Percentiles rank a stretch among this genome's conserved stretches.
These are phyloP conservation scores for Deilephila porcellus DNA, from an alignment of 2,888 invertebrate species.

Conservation along the genomic window DNA sequence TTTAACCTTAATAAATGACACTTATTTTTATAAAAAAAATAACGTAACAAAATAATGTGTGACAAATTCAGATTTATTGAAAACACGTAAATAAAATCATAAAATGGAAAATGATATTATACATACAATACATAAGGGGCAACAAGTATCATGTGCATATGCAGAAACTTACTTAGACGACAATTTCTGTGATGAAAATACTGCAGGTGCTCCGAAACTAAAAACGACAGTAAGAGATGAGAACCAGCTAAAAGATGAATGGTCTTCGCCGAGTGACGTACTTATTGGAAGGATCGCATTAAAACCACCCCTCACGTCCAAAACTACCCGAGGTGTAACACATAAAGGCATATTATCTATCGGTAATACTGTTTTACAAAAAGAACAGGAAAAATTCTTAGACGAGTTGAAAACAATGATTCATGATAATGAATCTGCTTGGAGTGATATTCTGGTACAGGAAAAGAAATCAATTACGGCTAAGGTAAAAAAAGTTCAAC, in stretches of 20 bases:
- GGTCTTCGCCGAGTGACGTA: conserved; percentile 77
- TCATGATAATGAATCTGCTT: conserved; percentile 67
- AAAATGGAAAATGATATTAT: conserved; percentile 57
- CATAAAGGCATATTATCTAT: conserved; percentile 75
- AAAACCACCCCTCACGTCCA: conserved; percentile 75
- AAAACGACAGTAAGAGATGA: conserved; percentile 28
- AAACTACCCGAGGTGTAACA: conserved; percentile 71
- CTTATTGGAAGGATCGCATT: conserved; percentile 68
- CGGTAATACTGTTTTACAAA: conserved; percentile 62
- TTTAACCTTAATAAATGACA: too few relatives aligned
- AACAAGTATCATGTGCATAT: conserved; percentile 68
- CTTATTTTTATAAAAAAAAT: too few relatives aligned
- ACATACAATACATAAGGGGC: conserved; percentile 48
- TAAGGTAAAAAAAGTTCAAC: conserved; percentile 61
- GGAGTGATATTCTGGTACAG: conserved; percentile 64
- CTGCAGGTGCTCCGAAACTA: conserved; percentile 25
- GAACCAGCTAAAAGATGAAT: conserved; percentile 44
- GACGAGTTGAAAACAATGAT: conserved; percentile 53
- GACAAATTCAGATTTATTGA: not conserved
- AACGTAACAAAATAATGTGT: too few relatives aligned
- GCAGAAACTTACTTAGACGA: conserved; percentile 70
- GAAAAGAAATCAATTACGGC: conserved; percentile 58
- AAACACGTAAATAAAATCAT: conserved; percentile 26
- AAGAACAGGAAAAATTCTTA: conserved; percentile 58
- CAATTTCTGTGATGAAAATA: conserved; percentile 49